Evolutionary conservation across 2,888 invertebrate species (phyloP), one percentile per base, ranked within the genome.

Genomic region (Ecdyonurus torrentis): DNA sequence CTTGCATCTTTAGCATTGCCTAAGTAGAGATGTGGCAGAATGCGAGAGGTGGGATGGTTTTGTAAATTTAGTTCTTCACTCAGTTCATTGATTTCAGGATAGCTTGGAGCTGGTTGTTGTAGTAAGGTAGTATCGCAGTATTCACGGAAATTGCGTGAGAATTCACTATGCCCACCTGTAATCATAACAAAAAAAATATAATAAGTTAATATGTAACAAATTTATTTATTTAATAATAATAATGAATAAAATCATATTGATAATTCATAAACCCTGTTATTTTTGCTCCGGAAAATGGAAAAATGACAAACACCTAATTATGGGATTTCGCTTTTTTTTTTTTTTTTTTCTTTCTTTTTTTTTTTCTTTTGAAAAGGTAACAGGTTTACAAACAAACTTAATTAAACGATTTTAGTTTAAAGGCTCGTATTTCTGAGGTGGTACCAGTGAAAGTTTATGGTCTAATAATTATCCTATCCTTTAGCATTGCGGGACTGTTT

Each of bases 1-100:
- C 84, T 82, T 52, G 90, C 89, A 75, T 91, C 89, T 67, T 83
- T 80, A 71, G 87, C 88, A 76, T 90, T 91, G 69, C 91, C 91
- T 69, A 91, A 81, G 75, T 86, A 86, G 67, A 91, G 79, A 76
- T 86, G 88, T 61, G 90, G 89, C 69, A 91, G 79, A 62, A 91
- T 86, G 72, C 86, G 80, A 65, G 89, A 87, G 66, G 88, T 85
- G 20, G 86, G 86, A 72, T 87, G 86, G 67, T 81, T 83, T 76
- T 89, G 88, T 69, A 85, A 84, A 73, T 85, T 85, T 71, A 78
- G 72, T 25, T 63, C 63, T n/a, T 63, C 63, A 55, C 37, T 62
- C 1, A 55, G 37, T 63, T 67, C 66, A 52, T 65, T 66, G 55
- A 65, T 67, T 37, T 66, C 66, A 53, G 63, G 58, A 63, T 66